A percentile compares a stretch with the other conserved stretches of the same genome.
phyloP scores from a whole-genome alignment of 2,113 vertebrate species.

The Malurus elegans region DNA sequence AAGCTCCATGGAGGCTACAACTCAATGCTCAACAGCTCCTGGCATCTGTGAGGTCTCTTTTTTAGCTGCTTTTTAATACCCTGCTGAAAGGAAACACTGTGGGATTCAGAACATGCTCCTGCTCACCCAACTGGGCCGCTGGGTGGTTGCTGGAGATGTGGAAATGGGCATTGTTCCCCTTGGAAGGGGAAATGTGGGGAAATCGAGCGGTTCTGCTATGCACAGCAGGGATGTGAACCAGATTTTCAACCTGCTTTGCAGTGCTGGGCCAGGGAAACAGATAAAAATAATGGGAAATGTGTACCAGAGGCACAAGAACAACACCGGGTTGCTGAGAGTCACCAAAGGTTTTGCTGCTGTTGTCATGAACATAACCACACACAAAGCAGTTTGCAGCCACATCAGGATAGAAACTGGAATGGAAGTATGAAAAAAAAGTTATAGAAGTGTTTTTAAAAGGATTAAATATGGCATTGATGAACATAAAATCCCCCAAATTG shows the following conservation, averaged over 20 bases:
- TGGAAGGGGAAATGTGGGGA: not conserved
- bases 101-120: not conserved
- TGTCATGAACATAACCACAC: not conserved
- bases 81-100: conserved; percentile 56
- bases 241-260: not conserved
- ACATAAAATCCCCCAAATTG: accelerated
- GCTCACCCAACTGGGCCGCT: not conserved
- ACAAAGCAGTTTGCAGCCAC: not conserved
- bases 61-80: conserved; percentile 47
- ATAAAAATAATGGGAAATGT: accelerated
- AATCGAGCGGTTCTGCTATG: not conserved
- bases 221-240: not conserved
- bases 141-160: not conserved
- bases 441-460: not conserved
- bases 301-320: not conserved
- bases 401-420: not conserved
- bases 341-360: not conserved
- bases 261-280: not conserved
- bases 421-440: not conserved
- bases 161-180: not conserved
- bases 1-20: conserved; percentile 74
- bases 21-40: conserved; percentile 74
- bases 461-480: accelerated
- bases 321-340: accelerated
- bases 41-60: conserved; percentile 73